Evolutionary conservation across 1,140 invertebrate species (phyloP), one percentile per base, ranked within the genome.

Genomic region (Drosophila nebulosa): DNA sequence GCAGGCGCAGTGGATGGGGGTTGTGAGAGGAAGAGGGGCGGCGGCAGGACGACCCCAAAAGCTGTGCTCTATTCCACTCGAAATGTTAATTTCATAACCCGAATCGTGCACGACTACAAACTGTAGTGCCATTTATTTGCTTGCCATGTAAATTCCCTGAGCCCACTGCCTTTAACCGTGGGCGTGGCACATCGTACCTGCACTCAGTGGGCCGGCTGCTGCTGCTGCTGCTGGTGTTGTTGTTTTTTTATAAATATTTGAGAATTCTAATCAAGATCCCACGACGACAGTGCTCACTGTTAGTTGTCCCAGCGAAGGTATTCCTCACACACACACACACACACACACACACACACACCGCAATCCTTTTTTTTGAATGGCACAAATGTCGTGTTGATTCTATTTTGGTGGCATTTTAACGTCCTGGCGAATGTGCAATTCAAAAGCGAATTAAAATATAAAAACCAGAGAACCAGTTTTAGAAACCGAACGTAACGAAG

Each of bases 81-180:
- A 79, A 89, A 90, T 89, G 86, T 79, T 89, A 89, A 89, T 90
- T 89, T 89, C 86, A 89, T 89, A 90, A 79, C 80, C 71, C 78
- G 68, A 90, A 79, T 86, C 69, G 69, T 89, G 78, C 69, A 71
- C 68, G 64, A 69, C 86, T 86, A 46, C 39, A 46, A 85, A 79
- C 75, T 85, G 81, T 86, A 83, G 78, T 81, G 89, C 81, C 80
- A 86, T 89, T 89, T 89, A 89, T 89, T 89, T 86, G 71, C 62
- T 73, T 74, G 83, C 76, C 81, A 86, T 89, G 80, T 78, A 83
- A 90, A 89, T 90, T 79, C 73, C 63, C 69, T 57, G 36, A 68
- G 74, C 78, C 76, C 83, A 78, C 71, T 69, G 67, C 69, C 73
- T 76, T 73, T 71, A 66, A 50, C 4, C n/a, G 26, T 12, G 51